Percentiles rank a stretch among this genome's conserved stretches.
Evolutionary conservation across 2,888 invertebrate species (phyloP).

Genomic region (Pseudanteris insignis): DNA sequence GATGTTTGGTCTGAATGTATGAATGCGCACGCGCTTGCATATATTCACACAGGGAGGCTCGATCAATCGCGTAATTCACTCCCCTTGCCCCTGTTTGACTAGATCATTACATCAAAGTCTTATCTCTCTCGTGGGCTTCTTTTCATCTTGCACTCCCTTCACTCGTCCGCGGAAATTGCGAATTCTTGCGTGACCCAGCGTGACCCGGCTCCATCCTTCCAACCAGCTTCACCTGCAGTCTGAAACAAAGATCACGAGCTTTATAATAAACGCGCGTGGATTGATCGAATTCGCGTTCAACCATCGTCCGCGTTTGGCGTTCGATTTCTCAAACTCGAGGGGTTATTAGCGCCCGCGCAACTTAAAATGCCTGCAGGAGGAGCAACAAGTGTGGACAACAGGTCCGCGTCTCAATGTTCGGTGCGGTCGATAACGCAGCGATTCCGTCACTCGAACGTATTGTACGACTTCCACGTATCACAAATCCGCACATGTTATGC

Average conservation of each 20-base stretch:
- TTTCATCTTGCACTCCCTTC: constrained; percentile 33
- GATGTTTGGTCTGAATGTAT: constrained; percentile 47
- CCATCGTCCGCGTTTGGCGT: no score
- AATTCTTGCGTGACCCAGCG: constrained; percentile 15
- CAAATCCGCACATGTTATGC: constrained; percentile 22
- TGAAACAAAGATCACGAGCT: no score
- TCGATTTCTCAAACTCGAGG: no score
- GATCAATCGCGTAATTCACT: constrained; percentile 26
- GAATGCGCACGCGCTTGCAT: constrained; percentile 14
- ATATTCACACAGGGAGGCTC: constrained; percentile 20
- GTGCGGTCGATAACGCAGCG: constrained; percentile 48
- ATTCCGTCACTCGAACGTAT: constrained; percentile 38
- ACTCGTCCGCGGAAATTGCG: constrained; percentile 24
- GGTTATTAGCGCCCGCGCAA: constrained; percentile 19
- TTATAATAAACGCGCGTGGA: no score
- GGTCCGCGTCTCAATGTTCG: constrained; percentile 57
- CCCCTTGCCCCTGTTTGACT: constrained; percentile 16
- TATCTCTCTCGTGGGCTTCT: constrained; percentile 42
- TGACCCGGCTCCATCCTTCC: constrained; percentile 17
- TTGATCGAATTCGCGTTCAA: no score
- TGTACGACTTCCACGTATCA: constrained; percentile 32
- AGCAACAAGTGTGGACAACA: constrained; percentile 67
- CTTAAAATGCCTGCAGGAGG: constrained; percentile 50
- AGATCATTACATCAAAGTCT: constrained; percentile 46
- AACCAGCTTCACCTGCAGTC: constrained; percentile 4